These are phyloP conservation scores for Plagiodera versicolora DNA, from an alignment of 2,888 invertebrate species.

Conservation along the genomic window DNA sequence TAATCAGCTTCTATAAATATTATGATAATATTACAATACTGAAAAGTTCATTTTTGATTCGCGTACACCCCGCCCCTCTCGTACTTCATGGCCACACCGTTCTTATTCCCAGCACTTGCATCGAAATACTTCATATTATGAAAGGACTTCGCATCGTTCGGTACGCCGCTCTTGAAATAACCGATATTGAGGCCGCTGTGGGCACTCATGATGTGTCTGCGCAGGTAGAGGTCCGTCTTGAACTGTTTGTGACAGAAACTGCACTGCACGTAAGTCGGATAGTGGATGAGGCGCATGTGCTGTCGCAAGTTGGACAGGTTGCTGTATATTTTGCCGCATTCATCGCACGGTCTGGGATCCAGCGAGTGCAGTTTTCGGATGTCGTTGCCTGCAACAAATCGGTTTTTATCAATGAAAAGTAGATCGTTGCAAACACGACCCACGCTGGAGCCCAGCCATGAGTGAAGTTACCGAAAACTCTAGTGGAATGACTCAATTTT, in stretches of 20 bases:
- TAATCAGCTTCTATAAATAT: neutral
- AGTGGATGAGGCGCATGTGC: constrained; percentile 68
- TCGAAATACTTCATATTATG: constrained; percentile 27
- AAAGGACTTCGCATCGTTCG: constrained; percentile 19
- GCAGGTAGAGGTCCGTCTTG: constrained; percentile 66
- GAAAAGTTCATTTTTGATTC: constrained; percentile 9
- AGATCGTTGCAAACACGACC: constrained; percentile 50
- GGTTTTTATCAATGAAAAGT: constrained; percentile 29
- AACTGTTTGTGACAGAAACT: constrained; percentile 64
- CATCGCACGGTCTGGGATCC: constrained; percentile 63
- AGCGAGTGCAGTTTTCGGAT: constrained; percentile 55
- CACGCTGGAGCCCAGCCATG: constrained; percentile 24
- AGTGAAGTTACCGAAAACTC: constrained; percentile 12
- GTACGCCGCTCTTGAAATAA: constrained; percentile 18
- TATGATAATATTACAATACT: constrained; percentile 4
- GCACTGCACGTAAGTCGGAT: constrained; percentile 64
- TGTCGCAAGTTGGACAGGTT: constrained; percentile 67
- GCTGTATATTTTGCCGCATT: constrained; percentile 67
- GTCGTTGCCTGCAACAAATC: constrained; percentile 53
- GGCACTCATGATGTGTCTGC: constrained; percentile 62
- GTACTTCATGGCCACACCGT: constrained; percentile 13
- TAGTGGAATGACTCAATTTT: too few relatives aligned
- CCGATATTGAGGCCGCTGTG: constrained; percentile 51
- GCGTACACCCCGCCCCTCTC: constrained; percentile 9
- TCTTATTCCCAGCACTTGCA: constrained; percentile 16